phyloP scores from a whole-genome alignment of 2,888 invertebrate genomes.

The Heliconius cydno region DNA sequence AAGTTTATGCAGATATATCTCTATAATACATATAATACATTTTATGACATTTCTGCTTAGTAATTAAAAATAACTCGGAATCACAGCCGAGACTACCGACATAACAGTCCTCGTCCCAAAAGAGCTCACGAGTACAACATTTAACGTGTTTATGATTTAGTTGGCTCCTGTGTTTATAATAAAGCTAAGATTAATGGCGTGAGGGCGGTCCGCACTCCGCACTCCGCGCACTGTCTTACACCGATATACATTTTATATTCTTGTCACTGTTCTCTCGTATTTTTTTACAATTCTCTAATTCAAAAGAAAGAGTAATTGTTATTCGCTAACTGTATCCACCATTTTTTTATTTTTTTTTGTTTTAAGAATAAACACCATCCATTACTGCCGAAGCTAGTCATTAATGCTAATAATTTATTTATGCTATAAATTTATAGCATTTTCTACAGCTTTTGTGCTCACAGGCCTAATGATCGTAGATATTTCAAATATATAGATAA shows the following conservation, averaged over 20 bases:
- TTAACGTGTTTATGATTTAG: slow-evolving; percentile 78
- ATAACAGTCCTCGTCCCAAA: slow-evolving; percentile 50
- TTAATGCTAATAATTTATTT: no score
- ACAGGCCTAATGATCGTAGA: no score
- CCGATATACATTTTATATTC: slow-evolving; percentile 69
- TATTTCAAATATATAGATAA: no score
- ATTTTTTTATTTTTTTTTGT: no score
- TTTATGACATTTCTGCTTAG: not conserved
- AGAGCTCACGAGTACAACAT: slow-evolving; percentile 58
- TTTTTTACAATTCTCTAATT: slow-evolving; percentile 56
- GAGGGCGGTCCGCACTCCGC: slow-evolving; percentile 57
- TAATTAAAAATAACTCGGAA: slow-evolving; percentile 33
- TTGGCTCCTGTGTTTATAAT: slow-evolving; percentile 75
- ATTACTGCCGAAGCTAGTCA: no score
- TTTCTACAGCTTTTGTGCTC: no score
- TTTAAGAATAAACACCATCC: no score
- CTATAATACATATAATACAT: not conserved
- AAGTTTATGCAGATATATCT: not conserved
- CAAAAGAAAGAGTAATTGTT: not conserved
- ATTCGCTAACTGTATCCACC: no score
- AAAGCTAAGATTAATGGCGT: slow-evolving; percentile 75
- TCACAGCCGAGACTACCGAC: slow-evolving; percentile 37
- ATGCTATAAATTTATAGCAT: no score
- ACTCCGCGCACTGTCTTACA: slow-evolving; percentile 58
- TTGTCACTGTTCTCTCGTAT: slow-evolving; percentile 66